Evolutionary conservation across 2,888 invertebrate species (phyloP).

Genomic region (Mesorhabditis belari): DNA sequence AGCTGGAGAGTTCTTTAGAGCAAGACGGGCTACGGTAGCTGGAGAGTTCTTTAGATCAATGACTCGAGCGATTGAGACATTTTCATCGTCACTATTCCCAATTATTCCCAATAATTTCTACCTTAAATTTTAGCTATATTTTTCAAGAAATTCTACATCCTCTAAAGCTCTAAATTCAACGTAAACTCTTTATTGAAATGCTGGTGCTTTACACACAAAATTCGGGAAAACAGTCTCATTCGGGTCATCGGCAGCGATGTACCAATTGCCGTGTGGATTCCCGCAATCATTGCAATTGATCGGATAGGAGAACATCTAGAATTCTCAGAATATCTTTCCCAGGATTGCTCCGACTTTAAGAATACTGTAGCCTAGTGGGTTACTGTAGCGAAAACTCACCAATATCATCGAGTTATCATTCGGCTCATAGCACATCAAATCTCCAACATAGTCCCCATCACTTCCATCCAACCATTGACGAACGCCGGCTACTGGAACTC

Average conservation of each 20-base stretch:
- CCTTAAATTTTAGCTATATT: too few species aligned
- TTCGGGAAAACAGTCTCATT: background rate
- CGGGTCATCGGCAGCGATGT: background rate
- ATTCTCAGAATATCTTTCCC: background rate
- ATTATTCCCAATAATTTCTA: too few species aligned
- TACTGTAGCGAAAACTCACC: too few species aligned
- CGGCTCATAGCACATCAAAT: background rate
- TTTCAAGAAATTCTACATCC: background rate
- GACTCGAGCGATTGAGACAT: too few species aligned
- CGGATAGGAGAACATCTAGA: background rate
- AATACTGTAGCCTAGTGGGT: too few species aligned
- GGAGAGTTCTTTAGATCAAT: too few species aligned
- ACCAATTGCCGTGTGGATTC: background rate
- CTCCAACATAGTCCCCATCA: background rate
- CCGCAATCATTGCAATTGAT: background rate
- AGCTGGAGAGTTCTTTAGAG: too few species aligned
- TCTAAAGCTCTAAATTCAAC: background rate
- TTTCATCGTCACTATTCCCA: too few species aligned
- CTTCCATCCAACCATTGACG: background rate
- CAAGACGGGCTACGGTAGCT: too few species aligned
- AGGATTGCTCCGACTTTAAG: background rate
- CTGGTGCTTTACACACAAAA: background rate
- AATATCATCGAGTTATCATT: background rate
- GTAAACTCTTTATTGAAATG: background rate
- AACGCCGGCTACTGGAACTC: too few species aligned